Evolutionary conservation across 2,797 vertebrate species (phyloP).

Genomic region (Pitangus sulphuratus): DNA sequence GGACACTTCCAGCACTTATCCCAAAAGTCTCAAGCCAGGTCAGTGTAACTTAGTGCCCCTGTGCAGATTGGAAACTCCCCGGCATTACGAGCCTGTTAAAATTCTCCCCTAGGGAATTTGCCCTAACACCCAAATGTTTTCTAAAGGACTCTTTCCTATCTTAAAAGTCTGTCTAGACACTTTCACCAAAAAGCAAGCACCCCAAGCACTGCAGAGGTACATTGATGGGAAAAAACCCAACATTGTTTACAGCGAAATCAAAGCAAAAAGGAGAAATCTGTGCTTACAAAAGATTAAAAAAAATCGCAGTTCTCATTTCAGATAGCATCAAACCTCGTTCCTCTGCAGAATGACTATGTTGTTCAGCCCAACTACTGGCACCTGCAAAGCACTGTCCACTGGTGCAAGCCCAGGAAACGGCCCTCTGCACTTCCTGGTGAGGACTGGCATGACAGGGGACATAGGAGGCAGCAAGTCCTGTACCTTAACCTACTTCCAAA

Average conservation of each 20-base stretch:
- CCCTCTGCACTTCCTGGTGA: neutral
- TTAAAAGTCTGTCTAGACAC: neutral
- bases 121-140: neutral
- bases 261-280: neutral
- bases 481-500: neutral
- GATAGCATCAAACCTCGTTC: neutral
- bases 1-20: neutral
- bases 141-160: neutral
- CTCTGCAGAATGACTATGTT: neutral
- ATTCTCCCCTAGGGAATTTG: neutral
- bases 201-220: neutral
- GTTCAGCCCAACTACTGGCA: neutral
- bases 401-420: neutral
- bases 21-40: neutral
- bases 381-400: neutral
- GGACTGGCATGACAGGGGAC: neutral
- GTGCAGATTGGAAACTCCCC: rapidly evolving
- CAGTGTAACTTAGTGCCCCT: neutral
- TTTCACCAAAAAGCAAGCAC: neutral
- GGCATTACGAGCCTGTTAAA: neutral
- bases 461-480: rapidly evolving
- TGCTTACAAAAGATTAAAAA: neutral
- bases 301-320: neutral
- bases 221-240: neutral
- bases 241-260: neutral